Evolutionary conservation across 2,113 vertebrate species (phyloP), one percentile per base, ranked within the genome.

Genomic region (Tachycineta bicolor): DNA sequence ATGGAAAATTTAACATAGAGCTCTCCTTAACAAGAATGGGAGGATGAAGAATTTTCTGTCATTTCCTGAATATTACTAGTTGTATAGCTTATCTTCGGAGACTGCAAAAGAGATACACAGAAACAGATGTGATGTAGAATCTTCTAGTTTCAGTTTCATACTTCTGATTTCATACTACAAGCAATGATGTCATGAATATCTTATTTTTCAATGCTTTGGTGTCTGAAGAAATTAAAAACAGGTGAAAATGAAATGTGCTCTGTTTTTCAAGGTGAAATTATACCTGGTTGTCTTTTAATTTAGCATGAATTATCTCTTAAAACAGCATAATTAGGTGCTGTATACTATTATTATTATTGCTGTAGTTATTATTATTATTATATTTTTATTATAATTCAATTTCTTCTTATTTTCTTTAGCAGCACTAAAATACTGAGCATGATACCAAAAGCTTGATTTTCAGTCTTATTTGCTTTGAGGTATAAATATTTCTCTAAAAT

Each of bases 361-460:
- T 37, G 37, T 39, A 16, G 37, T 21, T 37, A 37, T 33, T 58
- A 33, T 26, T 41, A 16, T 21, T 33, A 11, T 21, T 43, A 14
- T 20, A 23, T 21, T 44, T 14, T 65, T 37, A 47, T 33, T 59
- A 6, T 17, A 33, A 56, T 37, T 37, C 2, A 14, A 8, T 37
- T 63, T 53, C 3, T 83, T 64, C 3, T 55, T 37, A 7, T n/a
- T 56, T 19, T 75, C 2, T 76, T 50, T 46, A 69, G 20, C 24
- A 74, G 9, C 26, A 65, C 21, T 77, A 76, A 91, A 83, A 59
- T 55, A 67, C 29, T 67, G 60, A 89, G 50, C 25, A 62, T 21
- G 12, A 12, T 65, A 76, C 73, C 39, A 87, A 73, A 83, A 87
- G 15, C 34, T 75, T 92, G 44, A 82, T 91, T 80, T 93, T 55